These are phyloP conservation scores for Symphodus melops DNA, from an alignment of 2,113 vertebrate genomes.

Conservation along the genomic window DNA sequence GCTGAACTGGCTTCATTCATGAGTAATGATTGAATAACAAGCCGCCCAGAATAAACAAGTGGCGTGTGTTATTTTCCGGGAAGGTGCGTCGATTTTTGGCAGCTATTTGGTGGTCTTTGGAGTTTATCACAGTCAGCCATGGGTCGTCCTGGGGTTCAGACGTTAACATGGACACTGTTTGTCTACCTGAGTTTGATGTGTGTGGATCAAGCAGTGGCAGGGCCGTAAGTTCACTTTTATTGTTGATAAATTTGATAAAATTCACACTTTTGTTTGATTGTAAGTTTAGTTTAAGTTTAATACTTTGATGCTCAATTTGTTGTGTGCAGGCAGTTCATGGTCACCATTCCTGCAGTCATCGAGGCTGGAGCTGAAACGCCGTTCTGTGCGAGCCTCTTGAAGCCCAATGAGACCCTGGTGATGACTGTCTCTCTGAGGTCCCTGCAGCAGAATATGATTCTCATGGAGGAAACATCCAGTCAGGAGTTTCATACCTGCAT, in stretches of 20 bases:
- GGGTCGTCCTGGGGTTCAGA: conserved; percentile 47
- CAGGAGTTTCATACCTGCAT: conserved; percentile 64
- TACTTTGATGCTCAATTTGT: not conserved
- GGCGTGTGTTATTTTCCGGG: not conserved
- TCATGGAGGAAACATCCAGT: conserved; percentile 32
- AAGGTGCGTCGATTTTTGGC: not conserved
- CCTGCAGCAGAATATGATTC: not conserved
- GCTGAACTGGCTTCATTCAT: too few relatives aligned
- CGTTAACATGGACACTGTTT: conserved; percentile 56
- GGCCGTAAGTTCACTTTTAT: conserved; percentile 65
- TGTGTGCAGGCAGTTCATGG: conserved; percentile 65
- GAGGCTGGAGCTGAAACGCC: conserved; percentile 68
- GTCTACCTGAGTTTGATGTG: conserved; percentile 46
- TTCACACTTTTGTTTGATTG: not conserved
- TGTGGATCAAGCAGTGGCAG: conserved; percentile 11
- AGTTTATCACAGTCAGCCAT: conserved; percentile 55
- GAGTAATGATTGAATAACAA: conserved; percentile 16
- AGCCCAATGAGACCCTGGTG: conserved; percentile 67
- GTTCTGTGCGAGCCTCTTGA: conserved; percentile 72
- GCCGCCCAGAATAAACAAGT: not conserved
- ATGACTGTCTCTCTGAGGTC: conserved; percentile 68
- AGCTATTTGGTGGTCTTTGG: conserved; percentile 40
- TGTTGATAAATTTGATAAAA: not conserved
- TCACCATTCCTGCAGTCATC: conserved; percentile 75
- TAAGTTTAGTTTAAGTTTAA: too few relatives aligned